These are phyloP conservation scores for Chymomyza caudatula DNA, from an alignment of 2,888 invertebrate species.

Conservation along the genomic window DNA sequence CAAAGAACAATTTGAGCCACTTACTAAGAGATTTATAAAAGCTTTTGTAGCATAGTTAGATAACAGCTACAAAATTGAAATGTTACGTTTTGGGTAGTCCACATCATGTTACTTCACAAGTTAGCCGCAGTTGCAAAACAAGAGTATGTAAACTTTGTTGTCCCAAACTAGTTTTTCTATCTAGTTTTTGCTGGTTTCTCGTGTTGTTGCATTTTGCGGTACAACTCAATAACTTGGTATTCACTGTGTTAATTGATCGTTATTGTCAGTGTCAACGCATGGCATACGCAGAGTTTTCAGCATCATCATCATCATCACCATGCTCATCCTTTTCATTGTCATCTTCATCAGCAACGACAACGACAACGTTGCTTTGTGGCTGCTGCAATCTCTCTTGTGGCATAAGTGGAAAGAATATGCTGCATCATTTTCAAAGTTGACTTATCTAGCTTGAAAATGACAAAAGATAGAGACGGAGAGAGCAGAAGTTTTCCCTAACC, in stretches of 20 bases:
- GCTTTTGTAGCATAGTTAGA: no score
- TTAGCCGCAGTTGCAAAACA: no score
- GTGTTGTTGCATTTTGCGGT: constrained; percentile 16
- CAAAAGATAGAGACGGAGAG: no score
- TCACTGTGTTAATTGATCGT: constrained; percentile 55
- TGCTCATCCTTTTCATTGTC: neutral
- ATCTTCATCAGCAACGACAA: neutral
- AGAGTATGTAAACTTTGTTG: no score
- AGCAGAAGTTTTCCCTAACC: neutral
- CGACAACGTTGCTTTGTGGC: neutral
- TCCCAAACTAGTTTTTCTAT: neutral
- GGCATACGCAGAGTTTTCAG: neutral
- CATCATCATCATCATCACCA: neutral
- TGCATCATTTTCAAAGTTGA: neutral
- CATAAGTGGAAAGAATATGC: neutral
- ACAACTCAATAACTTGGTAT: constrained; percentile 34
- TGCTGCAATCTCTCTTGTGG: neutral
- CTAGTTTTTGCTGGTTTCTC: constrained; percentile 8
- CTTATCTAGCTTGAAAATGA: neutral
- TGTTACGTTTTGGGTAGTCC: no score
- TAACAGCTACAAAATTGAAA: no score
- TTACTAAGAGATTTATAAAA: no score
- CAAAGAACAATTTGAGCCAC: no score
- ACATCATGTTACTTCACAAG: no score
- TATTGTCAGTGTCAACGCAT: constrained; percentile 29